phyloP scores from a whole-genome alignment of 1,140 invertebrate species.

The Condylostylus longicornis region DNA sequence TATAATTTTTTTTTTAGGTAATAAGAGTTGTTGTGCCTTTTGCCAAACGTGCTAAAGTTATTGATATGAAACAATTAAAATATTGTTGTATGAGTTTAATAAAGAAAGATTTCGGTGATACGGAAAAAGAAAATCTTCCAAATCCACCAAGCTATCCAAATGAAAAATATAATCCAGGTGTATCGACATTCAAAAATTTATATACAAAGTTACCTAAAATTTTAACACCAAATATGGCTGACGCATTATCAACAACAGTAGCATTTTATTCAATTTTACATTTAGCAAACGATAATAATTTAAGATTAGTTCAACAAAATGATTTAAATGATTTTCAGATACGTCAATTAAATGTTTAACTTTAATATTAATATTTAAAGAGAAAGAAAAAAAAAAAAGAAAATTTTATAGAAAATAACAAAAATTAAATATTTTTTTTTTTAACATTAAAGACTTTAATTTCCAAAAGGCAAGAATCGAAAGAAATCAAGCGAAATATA shows the following conservation, averaged over 20 bases:
- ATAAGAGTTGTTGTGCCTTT: slow-evolving; percentile 48
- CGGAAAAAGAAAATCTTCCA: slow-evolving; percentile 5
- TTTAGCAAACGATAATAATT: slow-evolving; percentile 53
- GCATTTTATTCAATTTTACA: slow-evolving; percentile 59
- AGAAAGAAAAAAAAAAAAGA: no score
- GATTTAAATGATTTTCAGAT: slow-evolving; percentile 24
- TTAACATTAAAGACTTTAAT: no score
- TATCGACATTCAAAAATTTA: slow-evolving; percentile 33
- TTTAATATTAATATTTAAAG: no score
- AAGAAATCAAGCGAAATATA: no score
- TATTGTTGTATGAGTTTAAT: slow-evolving; percentile 38
- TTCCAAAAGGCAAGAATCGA: no score
- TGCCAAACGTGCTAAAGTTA: slow-evolving; percentile 53
- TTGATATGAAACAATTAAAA: slow-evolving; percentile 61
- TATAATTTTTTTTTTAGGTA: slow-evolving; percentile 28
- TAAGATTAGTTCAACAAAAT: slow-evolving; percentile 21
- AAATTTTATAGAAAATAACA: no score
- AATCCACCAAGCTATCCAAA: slow-evolving; percentile 13
- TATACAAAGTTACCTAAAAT: slow-evolving; percentile 40
- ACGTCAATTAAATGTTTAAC: no score
- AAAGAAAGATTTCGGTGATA: slow-evolving; percentile 15
- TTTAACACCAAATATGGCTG: slow-evolving; percentile 39
- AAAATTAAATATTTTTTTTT: no score
- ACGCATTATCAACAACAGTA: slow-evolving; percentile 52
- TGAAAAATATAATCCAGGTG: slow-evolving; percentile 18